Base-by-base conservation (phyloP, 2,888 invertebrate genomes). In the Neoscelio sp. region DNA sequence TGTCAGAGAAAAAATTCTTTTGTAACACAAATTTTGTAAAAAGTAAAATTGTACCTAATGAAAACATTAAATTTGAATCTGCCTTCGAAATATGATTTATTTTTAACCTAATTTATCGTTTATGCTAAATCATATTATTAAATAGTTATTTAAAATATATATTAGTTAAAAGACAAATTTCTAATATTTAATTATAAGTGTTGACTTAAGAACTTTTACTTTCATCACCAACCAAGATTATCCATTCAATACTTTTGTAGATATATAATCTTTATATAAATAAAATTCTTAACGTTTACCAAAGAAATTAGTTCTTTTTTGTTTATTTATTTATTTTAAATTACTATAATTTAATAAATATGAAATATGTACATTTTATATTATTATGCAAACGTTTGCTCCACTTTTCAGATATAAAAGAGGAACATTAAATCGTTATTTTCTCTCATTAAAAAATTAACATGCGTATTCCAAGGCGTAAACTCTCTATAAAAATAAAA, bases 151-250 rank as follows among this genome's bases (percentile, higher is more conserved):
- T 6, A 35, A 26, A 15, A 12, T 35, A 40, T 26, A 40, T 56
- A 56, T 56, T 40, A 23, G 15, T 12, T 10, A 38, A 2, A 15
- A 56, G 15, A 20, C 40, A 6, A 40, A 40, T 62, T 62, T 62
- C 60, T 62, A 62, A 35, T 62, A 35, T 46, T 33, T 46, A 62
- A 46, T 46, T 46, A 15, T 13, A 62, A 33, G 44, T 23, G 30
- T 62, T 42, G 30, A 23, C 42, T 58, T 12, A 42, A 42, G 12
- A 8, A 58, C 60, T 62, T 62, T 62, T 46, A 62, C 60, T 62
- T 46, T 62, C 60, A 46, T 62, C 35, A 33, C 12, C 26, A 17
- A 13, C 28, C 15, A n/a, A 58, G 17, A 23, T 13, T 17, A 26
- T 58, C 5, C 28, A 42, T 58, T 42, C 40, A 26, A 42, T 40